Conservation (phyloP, 2,797 vertebrate genomes). For the Tapera naevia region DNA sequence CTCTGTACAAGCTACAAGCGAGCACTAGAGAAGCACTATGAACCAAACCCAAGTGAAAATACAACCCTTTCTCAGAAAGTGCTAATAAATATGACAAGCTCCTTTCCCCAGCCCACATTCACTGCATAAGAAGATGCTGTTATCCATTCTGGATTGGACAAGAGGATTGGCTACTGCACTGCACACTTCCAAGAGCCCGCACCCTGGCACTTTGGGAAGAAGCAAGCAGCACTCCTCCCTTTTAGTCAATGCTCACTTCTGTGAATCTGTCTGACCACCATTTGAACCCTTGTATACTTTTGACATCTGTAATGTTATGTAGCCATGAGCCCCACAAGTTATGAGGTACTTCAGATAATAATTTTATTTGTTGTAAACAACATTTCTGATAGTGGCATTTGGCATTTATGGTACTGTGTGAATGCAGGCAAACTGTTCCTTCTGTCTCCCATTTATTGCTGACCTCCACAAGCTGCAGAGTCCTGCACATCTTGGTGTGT, state of each 20-base stretch:
- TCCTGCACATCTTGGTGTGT: background rate
- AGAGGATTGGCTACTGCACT: background rate
- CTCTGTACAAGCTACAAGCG: background rate
- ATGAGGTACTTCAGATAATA: background rate
- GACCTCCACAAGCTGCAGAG: background rate
- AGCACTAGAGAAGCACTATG: background rate
- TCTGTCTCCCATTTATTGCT: background rate
- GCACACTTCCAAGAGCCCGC: background rate
- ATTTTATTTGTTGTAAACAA: background rate
- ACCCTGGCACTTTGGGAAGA: background rate
- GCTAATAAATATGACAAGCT: background rate
- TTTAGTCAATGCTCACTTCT: background rate
- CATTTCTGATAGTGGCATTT: background rate
- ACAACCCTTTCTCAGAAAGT: background rate
- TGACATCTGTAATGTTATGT: background rate
- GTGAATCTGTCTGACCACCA: rapidly evolving
- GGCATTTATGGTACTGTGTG: background rate
- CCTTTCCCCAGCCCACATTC: background rate
- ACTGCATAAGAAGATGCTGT: background rate
- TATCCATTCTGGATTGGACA: background rate
- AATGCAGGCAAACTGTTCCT: background rate
- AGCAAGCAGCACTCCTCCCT: background rate
- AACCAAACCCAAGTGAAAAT: background rate
- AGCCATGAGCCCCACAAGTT: background rate
- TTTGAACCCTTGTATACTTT: background rate